Percentiles rank a stretch among this genome's conserved stretches.
These are phyloP conservation scores for Nerophis lumbriciformis DNA, from an alignment of 2,113 vertebrate species.

Conservation along the genomic window DNA sequence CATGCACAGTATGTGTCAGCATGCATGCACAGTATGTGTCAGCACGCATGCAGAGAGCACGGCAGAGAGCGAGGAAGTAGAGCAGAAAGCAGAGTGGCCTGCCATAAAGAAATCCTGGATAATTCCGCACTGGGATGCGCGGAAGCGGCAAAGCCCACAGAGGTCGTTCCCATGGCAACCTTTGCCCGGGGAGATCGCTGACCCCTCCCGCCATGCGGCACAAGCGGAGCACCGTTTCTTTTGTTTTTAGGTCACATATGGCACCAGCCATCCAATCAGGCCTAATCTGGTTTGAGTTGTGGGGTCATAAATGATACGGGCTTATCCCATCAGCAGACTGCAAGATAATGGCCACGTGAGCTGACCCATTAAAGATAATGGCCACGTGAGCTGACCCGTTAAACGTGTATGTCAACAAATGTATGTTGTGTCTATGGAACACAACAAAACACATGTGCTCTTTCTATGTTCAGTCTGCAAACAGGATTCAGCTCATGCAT, in stretches of 20 bases:
- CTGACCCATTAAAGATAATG: conserved; percentile 1
- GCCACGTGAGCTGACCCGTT: conserved; percentile 38
- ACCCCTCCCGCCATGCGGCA: conserved; percentile 59
- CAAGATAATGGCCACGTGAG: conserved; percentile 34
- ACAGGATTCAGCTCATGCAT: background rate
- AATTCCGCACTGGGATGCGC: conserved; percentile 60
- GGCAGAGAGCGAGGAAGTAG: conserved; percentile 61
- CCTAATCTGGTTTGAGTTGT: conserved; percentile 72
- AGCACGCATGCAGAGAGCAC: conserved; percentile 14
- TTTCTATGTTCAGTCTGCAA: background rate
- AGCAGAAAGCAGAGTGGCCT: conserved; percentile 64
- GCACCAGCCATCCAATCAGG: conserved; percentile 72
- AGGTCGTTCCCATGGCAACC: conserved; percentile 76
- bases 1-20: conserved; percentile 10
- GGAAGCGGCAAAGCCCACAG: conserved; percentile 56
- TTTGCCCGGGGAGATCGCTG: conserved; percentile 71
- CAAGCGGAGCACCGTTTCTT: conserved; percentile 50
- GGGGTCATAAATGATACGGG: conserved; percentile 67
- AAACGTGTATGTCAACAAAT: conserved; percentile 47
- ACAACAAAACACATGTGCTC: background rate
- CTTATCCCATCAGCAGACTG: conserved; percentile 52
- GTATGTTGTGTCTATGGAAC: conserved; percentile 19
- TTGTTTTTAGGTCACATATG: conserved; percentile 76
- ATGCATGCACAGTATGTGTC: conserved; percentile 11
- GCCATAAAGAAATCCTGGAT: conserved; percentile 61